These are phyloP conservation scores for Melitaea athalia DNA, from an alignment of 2,888 invertebrate genomes.

Conservation along the genomic window DNA sequence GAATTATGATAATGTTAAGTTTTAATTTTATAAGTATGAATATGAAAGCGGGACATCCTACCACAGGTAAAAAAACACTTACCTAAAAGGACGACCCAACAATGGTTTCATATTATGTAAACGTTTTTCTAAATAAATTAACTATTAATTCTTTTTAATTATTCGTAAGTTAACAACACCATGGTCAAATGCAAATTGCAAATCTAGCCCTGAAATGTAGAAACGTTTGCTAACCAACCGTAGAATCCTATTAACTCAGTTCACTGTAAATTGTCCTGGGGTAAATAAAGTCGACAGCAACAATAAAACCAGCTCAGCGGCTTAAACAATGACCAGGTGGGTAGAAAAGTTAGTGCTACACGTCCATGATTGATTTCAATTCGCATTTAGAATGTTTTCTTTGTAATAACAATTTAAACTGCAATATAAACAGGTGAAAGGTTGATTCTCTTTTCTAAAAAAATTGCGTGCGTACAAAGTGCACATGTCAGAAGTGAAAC, in stretches of 20 bases:
- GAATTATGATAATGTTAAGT: no score
- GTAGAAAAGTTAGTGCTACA: conserved; percentile 33
- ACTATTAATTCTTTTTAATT: no score
- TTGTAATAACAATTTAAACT: neutral
- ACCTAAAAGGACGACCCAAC: no score
- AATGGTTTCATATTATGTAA: no score
- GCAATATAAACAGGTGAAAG: no score
- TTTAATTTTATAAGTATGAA: no score
- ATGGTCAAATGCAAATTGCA: neutral
- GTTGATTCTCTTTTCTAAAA: no score
- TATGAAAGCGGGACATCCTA: no score
- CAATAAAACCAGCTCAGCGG: conserved; percentile 38
- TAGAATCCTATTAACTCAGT: conserved; percentile 36
- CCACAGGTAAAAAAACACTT: no score
- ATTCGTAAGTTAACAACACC: neutral
- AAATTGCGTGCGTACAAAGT: no score
- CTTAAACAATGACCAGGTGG: conserved; percentile 40
- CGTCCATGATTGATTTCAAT: conserved; percentile 26
- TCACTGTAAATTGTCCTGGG: conserved; percentile 39
- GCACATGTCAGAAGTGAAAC: no score
- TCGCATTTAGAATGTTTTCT: conserved; percentile 6
- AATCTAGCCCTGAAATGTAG: conserved; percentile 21
- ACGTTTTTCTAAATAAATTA: no score
- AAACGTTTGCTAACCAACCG: conserved; percentile 46
- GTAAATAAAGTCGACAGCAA: conserved; percentile 41